Evolutionary conservation across 2,888 invertebrate species (phyloP), one percentile per base, ranked within the genome.

Genomic region (Scaptomyza tumidula): DNA sequence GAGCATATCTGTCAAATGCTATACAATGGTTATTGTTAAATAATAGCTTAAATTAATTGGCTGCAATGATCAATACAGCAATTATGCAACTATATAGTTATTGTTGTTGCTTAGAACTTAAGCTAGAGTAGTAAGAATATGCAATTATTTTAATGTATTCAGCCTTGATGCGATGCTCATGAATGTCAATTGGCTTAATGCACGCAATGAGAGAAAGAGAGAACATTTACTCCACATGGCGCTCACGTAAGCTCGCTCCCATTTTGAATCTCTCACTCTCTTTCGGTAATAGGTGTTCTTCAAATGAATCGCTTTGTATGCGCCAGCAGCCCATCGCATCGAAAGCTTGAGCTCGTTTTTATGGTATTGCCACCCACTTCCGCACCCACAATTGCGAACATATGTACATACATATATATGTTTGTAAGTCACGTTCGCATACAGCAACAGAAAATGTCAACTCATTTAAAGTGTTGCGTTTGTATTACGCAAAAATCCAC

Each of bases 121-220:
- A 41, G 86, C 72, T 52, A 80, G 52, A 71, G 67, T 71, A 57
- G 59, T 67, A 59, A 63, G 75, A 74, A 82, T 78, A 86, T 83
- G 88, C 83, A 85, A 88, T 85, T 86, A 88, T 88, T 86, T 88
- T 88, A 88, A 83, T 88, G 77, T 71, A 74, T 88, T 88, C 60
- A 80, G 86, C 88, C 88, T 83, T 83, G 83, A 79, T 74, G 74
- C 88, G 88, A 76, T 77, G 74, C 88, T 82, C 86, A 83, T 88
- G 83, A 88, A 83, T 83, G 88, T 79, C 86, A 83, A 83, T 83
- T 86, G 82, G 83, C 67, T 66, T 76, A 65, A 76, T 80, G 77
- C 74, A 78, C 63, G 57, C 37, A 68, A 54, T 19, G 35, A 19
- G 13, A 50, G 54, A 50, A 1, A 19, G 49, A 37, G 39, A 16